Percentiles rank a stretch among this genome's conserved stretches.
These are phyloP conservation scores for Gambusia holbrooki DNA, from an alignment of 2,113 vertebrate species.

Conservation along the genomic window DNA sequence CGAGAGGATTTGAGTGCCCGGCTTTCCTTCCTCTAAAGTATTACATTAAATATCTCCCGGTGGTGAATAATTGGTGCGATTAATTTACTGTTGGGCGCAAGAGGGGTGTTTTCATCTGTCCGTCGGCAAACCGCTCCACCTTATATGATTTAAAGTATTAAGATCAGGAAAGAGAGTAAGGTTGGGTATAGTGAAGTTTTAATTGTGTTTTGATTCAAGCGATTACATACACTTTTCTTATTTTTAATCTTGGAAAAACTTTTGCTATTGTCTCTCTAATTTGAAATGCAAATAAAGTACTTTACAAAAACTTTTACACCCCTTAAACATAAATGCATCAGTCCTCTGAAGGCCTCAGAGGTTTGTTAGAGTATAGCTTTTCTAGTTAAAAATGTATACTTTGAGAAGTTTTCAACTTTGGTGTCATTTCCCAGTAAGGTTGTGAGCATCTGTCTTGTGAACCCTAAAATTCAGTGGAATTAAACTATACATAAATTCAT, in stretches of 20 bases:
- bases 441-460: no score
- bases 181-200: conserved; percentile 71
- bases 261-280: conserved; percentile 74
- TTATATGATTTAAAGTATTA: conserved; percentile 78
- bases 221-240: conserved; percentile 72
- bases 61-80: conserved; percentile 81
- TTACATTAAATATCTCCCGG: conserved; percentile 79
- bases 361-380: no score
- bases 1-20: conserved; percentile 81
- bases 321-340: neutral
- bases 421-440: no score
- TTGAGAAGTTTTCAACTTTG: no score
- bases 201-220: conserved; percentile 82
- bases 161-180: conserved; percentile 51
- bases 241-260: conserved; percentile 80
- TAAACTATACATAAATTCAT: no score
- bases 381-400: no score
- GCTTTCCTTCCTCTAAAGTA: conserved; percentile 80
- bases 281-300: conserved; percentile 50
- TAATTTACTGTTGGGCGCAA: conserved; percentile 81
- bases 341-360: no score
- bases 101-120: conserved; percentile 77
- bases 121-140: conserved; percentile 70
- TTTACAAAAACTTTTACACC: neutral
- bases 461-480: no score